phyloP scores from a whole-genome alignment of 2,113 vertebrate genomes.

The Melanotaenia duboulayi region DNA sequence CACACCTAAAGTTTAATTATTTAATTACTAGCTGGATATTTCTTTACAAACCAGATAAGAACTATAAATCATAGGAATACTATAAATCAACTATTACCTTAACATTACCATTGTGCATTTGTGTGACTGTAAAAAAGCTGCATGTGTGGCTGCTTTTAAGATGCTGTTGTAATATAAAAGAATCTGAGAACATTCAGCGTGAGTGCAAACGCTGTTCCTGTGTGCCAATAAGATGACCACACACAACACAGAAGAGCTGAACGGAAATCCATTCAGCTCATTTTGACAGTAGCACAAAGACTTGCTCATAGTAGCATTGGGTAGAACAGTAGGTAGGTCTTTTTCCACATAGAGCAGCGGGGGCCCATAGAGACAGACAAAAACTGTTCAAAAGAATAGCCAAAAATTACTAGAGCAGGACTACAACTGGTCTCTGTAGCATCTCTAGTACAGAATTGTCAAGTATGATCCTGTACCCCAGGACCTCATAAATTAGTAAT shows the following conservation, averaged over 20 bases:
- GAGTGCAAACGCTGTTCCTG: slow-evolving; percentile 16
- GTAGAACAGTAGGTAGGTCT: slow-evolving; percentile 16
- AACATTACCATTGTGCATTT: background rate
- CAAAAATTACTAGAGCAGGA: background rate
- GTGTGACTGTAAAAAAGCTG: background rate
- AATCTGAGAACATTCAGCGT: slow-evolving; percentile 5
- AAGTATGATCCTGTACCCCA: no score
- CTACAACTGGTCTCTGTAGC: background rate
- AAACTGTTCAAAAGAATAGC: background rate
- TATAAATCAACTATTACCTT: slow-evolving; percentile 17
- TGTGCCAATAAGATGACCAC: slow-evolving; percentile 19
- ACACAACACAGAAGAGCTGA: slow-evolving; percentile 6
- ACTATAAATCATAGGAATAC: background rate
- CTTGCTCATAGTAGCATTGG: slow-evolving; percentile 13
- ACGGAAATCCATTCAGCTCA: slow-evolving; percentile 24
- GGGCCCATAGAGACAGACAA: background rate
- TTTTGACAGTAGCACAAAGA: slow-evolving; percentile 39
- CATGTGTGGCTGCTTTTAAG: slow-evolving; percentile 12
- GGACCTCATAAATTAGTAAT: no score
- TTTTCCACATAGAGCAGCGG: slow-evolving; percentile 9
- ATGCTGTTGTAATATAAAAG: background rate
- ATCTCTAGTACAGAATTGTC: no score
- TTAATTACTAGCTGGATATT: background rate
- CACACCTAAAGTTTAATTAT: background rate
- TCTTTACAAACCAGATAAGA: background rate